Evolutionary conservation across 1,140 invertebrate species (phyloP), one percentile per base, ranked within the genome.

Genomic region (Stegodyphus mimosarum): DNA sequence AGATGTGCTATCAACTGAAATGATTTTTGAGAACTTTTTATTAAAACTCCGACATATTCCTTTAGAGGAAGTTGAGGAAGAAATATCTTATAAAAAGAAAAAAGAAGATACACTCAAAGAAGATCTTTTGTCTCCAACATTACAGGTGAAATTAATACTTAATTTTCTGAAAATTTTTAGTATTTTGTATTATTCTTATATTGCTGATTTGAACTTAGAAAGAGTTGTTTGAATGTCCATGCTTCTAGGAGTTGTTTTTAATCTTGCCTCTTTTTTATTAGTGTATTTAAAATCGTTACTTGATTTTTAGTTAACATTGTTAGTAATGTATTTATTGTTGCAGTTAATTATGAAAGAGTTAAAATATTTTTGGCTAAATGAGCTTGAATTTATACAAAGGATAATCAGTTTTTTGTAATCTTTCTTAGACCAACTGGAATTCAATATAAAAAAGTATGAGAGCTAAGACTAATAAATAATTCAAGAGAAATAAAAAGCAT

Each of bases 1-100:
- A 91, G 97, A 99, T 91, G 98, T 99, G 2, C 93, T 99, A 5
- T 96, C 97, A 0, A 98, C 96, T 0, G 98, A 99, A 91, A 99
- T 99, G 98, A 96, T 99, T 86, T 99, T 99, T 90, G 97, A 99
- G 88, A 97, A 99, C 90, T 99, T 97, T 90, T 92, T 99, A 87
- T 89, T 94, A 83, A 93, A 95, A 83, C 91, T 99, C 86, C 93
- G 93, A 86, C 95, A 96, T 90, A 97, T 98, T 88, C 95, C 97
- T 1, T 90, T 99, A 70, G 98, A 99, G 90, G 98, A 99, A 89
- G 93, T 93, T 6, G 98, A 99, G 88, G 96, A 97, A 88, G 90
- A 90, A 78, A 78, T 87, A 69, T 74, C 83, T 64, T 87, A 79
- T 17, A 69, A 87, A 63, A 83, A 88, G 33, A 89, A 89, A 77